Evolutionary conservation across 2,888 invertebrate genomes (phyloP).

Genomic region (Sminthurinus aureus): DNA sequence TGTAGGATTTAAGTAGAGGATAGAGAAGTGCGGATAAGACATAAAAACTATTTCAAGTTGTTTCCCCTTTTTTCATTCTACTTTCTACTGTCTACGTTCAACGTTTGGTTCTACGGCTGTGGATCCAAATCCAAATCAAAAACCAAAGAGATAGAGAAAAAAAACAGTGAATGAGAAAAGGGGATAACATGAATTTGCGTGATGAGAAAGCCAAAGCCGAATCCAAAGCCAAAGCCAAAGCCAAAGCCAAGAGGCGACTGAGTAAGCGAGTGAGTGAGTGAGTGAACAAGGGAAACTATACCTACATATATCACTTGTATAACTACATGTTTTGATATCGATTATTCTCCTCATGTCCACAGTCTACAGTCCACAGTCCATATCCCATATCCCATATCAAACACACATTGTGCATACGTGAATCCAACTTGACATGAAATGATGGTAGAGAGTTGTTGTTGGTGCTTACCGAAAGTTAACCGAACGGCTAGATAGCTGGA

Average conservation of each 20-base stretch:
- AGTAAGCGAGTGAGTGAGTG: background rate
- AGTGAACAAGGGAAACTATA: too few species aligned
- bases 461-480: too few species aligned
- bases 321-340: constrained; percentile 36
- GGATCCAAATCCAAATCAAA: background rate
- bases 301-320: too few species aligned
- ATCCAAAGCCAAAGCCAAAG: too few species aligned
- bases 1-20: too few species aligned
- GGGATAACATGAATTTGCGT: constrained; percentile 44
- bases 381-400: background rate
- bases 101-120: too few species aligned
- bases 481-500: too few species aligned
- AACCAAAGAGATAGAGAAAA: constrained; percentile 9
- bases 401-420: background rate
- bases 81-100: too few species aligned
- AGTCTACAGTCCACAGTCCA: background rate
- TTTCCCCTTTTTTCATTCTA: background rate
- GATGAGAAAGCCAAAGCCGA: constrained; percentile 50
- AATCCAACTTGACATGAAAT: too few species aligned
- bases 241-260: constrained; percentile 45
- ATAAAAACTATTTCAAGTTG: background rate
- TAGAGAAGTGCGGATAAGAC: background rate
- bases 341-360: constrained; percentile 31
- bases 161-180: constrained; percentile 17
- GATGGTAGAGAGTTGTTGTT: too few species aligned